These are phyloP conservation scores for Noctua fimbriata DNA, from an alignment of 2,888 invertebrate species.

Conservation along the genomic window DNA sequence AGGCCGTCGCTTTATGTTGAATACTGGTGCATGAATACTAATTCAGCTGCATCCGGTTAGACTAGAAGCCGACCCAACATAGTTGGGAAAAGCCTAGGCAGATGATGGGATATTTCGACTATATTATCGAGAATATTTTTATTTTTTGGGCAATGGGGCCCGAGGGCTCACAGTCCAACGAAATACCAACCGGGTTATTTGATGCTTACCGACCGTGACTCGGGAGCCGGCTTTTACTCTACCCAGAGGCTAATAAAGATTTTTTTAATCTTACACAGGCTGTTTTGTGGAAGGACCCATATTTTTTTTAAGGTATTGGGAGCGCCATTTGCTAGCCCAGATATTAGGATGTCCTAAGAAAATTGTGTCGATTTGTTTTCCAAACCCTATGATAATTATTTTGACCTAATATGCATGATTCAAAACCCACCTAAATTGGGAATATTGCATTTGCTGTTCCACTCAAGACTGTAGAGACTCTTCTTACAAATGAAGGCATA, in stretches of 20 bases:
- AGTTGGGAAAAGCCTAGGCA: too few relatives aligned
- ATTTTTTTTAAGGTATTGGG: neutral
- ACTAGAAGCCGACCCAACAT: too few relatives aligned
- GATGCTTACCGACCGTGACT: neutral
- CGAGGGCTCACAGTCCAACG: neutral
- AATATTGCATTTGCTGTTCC: constrained; percentile 79
- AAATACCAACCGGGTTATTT: neutral
- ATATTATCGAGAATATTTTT: too few relatives aligned
- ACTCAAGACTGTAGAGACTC: constrained; percentile 72
- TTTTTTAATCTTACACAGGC: neutral
- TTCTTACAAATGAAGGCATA: constrained; percentile 83
- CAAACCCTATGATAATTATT: neutral
- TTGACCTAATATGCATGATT: neutral
- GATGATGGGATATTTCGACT: neutral
- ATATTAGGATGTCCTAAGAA: neutral
- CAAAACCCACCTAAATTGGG: constrained; percentile 74
- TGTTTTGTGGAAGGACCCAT: neutral
- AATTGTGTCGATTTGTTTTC: neutral
- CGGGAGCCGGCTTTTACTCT: too few relatives aligned
- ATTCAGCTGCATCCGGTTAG: too few relatives aligned
- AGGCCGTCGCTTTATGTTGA: too few relatives aligned
- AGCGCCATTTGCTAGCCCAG: neutral
- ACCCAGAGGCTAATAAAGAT: neutral
- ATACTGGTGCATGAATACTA: too few relatives aligned
- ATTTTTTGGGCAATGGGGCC: neutral